Evolutionary conservation across 2,113 vertebrate genomes (phyloP).

Genomic region (Spea multiplicata): DNA sequence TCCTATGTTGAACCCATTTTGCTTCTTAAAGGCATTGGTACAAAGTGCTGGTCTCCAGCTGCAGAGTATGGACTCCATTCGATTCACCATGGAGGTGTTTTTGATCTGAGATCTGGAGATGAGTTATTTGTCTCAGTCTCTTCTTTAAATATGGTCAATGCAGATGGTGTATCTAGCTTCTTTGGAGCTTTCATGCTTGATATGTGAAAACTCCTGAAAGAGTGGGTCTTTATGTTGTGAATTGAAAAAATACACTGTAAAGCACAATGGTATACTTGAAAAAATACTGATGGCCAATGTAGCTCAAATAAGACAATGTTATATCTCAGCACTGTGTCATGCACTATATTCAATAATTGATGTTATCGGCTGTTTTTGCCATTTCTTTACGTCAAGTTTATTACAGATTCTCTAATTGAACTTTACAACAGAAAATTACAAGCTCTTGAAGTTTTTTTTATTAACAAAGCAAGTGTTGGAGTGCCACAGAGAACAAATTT

Average conservation of each 20-base stretch:
- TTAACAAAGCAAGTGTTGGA: too few relatives aligned
- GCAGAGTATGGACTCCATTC: conserved; percentile 82
- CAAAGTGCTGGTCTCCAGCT: conserved; percentile 81
- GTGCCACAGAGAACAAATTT: too few relatives aligned
- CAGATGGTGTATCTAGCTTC: conserved; percentile 74
- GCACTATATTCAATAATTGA: too few relatives aligned
- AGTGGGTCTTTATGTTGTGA: not conserved
- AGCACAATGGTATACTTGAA: not conserved
- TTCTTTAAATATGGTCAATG: conserved; percentile 72
- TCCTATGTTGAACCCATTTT: conserved; percentile 75
- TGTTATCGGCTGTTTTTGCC: too few relatives aligned
- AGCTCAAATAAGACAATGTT: too few relatives aligned
- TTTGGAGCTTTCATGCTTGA: conserved; percentile 82
- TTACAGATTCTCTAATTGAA: too few relatives aligned
- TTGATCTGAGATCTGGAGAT: conserved; percentile 75
- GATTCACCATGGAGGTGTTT: conserved; percentile 83
- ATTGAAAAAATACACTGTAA: not conserved
- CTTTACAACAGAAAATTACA: too few relatives aligned
- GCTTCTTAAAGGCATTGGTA: conserved; percentile 82
- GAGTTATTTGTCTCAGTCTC: conserved; percentile 86
- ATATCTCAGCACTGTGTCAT: too few relatives aligned
- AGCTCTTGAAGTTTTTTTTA: too few relatives aligned
- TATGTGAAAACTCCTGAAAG: conserved; percentile 58
- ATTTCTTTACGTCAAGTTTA: too few relatives aligned
- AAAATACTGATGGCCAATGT: too few relatives aligned